These are phyloP conservation scores for Gobio gobio DNA, from an alignment of 2,113 vertebrate species.

Conservation along the genomic window DNA sequence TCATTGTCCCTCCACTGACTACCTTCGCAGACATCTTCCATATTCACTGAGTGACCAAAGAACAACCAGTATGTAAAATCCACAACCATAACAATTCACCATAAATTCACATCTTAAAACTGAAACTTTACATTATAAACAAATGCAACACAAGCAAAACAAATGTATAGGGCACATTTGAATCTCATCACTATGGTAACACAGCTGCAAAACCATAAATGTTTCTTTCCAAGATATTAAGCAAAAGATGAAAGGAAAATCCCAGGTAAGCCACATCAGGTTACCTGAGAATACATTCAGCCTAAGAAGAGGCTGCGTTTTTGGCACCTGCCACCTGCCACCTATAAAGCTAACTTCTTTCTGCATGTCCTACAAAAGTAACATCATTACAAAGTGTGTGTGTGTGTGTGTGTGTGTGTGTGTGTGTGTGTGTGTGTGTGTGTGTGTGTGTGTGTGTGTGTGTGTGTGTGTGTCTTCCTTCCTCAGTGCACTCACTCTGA, in stretches of 20 bases:
- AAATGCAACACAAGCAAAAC: not conserved
- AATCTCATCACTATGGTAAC: not conserved
- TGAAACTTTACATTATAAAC: not conserved
- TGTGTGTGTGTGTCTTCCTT: not conserved
- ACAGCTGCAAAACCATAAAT: constrained; percentile 13
- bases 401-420: not conserved
- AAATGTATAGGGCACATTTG: constrained; percentile 8
- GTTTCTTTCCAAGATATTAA: not conserved
- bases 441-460: not conserved
- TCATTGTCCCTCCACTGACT: too few species aligned
- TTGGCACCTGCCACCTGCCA: not conserved
- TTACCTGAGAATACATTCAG: not conserved
- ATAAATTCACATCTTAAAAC: not conserved
- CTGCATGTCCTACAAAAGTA: not conserved
- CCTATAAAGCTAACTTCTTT: not conserved
- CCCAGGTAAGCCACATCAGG: not conserved
- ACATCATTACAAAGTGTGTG: not conserved
- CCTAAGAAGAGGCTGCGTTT: not conserved
- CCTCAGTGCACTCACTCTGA: not conserved
- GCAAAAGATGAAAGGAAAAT: not conserved
- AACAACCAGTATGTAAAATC: too few species aligned
- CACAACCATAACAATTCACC: not conserved
- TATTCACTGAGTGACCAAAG: too few species aligned
- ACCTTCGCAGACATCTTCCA: too few species aligned
- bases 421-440: not conserved